These are phyloP conservation scores for Drosophila pegasa DNA, from an alignment of 2,888 invertebrate species.

Conservation along the genomic window DNA sequence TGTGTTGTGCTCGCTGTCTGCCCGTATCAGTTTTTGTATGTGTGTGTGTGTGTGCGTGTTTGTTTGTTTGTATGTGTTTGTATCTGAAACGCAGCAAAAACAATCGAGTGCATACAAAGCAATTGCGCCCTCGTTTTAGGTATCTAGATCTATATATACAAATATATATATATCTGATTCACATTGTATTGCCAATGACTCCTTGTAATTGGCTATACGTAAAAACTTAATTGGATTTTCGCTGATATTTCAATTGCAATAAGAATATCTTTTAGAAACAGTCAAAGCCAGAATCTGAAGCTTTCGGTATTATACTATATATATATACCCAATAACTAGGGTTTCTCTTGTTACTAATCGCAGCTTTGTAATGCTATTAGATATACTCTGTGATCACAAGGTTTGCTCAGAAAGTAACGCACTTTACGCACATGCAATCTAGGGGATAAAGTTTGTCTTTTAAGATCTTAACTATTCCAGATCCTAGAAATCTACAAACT, in stretches of 20 bases:
- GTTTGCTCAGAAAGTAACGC: background rate
- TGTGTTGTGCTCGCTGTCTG: background rate
- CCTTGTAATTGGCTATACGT: background rate
- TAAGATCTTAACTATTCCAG: too few relatives aligned
- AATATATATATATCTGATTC: constrained; percentile 1
- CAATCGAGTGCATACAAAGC: constrained; percentile 19
- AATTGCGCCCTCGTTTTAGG: constrained; percentile 16
- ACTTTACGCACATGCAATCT: too few relatives aligned
- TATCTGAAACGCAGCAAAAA: constrained; percentile 1
- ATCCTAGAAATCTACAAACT: too few relatives aligned
- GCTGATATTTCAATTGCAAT: background rate
- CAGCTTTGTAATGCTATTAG: background rate
- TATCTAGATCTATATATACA: background rate
- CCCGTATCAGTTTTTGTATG: too few relatives aligned
- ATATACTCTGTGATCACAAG: background rate
- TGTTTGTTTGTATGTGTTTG: background rate
- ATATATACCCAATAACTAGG: background rate
- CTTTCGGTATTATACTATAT: background rate
- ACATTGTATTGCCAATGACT: constrained; percentile 2
- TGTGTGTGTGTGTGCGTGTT: background rate
- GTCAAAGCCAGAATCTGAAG: background rate
- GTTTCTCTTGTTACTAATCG: background rate
- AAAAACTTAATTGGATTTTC: background rate
- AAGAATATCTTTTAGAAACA: background rate
- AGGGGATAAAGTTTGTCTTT: too few relatives aligned